Evolutionary conservation across 2,113 vertebrate species (phyloP).

Genomic region (Platysternon megacephalum): DNA sequence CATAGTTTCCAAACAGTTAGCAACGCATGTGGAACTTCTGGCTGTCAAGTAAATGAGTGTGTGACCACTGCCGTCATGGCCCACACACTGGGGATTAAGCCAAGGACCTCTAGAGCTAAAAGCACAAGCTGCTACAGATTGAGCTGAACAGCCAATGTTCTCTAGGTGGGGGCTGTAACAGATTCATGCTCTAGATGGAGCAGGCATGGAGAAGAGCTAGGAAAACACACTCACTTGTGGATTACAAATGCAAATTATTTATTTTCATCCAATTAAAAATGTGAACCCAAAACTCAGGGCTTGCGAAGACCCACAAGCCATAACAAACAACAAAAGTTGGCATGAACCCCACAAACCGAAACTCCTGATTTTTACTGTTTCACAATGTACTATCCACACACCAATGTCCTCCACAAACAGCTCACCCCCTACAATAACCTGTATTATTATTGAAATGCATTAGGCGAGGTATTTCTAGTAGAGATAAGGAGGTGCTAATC

Average conservation of each 20-base stretch:
- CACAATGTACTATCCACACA: no score
- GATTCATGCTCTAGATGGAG: no score
- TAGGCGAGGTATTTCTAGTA: no score
- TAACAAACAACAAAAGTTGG: accelerated
- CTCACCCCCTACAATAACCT: not conserved
- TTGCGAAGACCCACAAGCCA: accelerated
- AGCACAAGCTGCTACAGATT: not conserved
- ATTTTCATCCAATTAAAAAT: not conserved
- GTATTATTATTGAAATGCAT: not conserved
- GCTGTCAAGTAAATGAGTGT: not conserved
- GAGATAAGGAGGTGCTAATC: no score
- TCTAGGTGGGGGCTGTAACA: not conserved
- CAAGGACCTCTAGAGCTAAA: not conserved
- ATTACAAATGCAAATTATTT: not conserved
- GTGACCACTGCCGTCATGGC: not conserved
- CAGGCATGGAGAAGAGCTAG: accelerated
- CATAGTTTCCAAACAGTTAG: not conserved
- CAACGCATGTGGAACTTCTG: not conserved
- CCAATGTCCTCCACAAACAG: not conserved
- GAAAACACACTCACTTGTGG: not conserved
- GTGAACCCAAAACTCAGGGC: accelerated
- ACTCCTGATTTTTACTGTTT: not conserved
- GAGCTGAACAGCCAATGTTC: not conserved
- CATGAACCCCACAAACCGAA: accelerated
- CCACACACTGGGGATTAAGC: not conserved